Evolutionary conservation across 1,140 invertebrate species (phyloP).

Genomic region (Drosophila sulfurigaster): DNA sequence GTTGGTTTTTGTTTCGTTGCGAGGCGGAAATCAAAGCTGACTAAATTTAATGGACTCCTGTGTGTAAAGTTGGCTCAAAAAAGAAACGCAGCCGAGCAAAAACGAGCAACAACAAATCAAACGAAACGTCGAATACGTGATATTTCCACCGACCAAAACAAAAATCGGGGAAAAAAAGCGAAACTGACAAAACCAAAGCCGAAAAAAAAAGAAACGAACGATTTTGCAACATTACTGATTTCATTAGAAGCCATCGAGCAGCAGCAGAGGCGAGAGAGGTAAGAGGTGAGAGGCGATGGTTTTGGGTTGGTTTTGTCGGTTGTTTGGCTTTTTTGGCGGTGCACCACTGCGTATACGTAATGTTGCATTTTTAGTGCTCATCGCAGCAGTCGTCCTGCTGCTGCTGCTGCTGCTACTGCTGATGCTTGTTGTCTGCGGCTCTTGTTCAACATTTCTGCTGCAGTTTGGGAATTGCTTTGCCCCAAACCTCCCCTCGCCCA

Average conservation of each 20-base stretch:
- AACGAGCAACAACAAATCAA: slow-evolving; percentile 45
- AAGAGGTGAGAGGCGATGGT: neutral
- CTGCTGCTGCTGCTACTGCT: neutral
- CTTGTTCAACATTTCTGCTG: slow-evolving; percentile 84
- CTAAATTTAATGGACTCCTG: slow-evolving; percentile 80
- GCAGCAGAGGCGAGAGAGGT: neutral
- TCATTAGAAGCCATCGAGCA: slow-evolving; percentile 73
- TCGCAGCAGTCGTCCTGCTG: slow-evolving; percentile 53
- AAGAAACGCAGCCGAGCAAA: slow-evolving; percentile 27
- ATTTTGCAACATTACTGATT: slow-evolving; percentile 71
- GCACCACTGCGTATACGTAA: slow-evolving; percentile 84
- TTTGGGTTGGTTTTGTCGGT: slow-evolving; percentile 33
- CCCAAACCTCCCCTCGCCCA: slow-evolving; percentile 10
- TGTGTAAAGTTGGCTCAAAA: slow-evolving; percentile 65
- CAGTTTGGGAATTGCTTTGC: slow-evolving; percentile 83
- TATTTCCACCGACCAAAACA: slow-evolving; percentile 8
- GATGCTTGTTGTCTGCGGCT: slow-evolving; percentile 62
- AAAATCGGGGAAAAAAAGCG: neutral
- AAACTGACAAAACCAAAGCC: neutral
- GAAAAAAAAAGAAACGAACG: slow-evolving; percentile 14
- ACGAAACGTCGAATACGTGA: slow-evolving; percentile 56
- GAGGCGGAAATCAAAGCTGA: slow-evolving; percentile 64
- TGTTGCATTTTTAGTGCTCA: slow-evolving; percentile 75
- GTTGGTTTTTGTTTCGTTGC: neutral
- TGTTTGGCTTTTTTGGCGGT: slow-evolving; percentile 57